Evolutionary conservation across 1,140 invertebrate genomes (phyloP), one percentile per base, ranked within the genome.

Genomic region (Drosophila rhopaloa): DNA sequence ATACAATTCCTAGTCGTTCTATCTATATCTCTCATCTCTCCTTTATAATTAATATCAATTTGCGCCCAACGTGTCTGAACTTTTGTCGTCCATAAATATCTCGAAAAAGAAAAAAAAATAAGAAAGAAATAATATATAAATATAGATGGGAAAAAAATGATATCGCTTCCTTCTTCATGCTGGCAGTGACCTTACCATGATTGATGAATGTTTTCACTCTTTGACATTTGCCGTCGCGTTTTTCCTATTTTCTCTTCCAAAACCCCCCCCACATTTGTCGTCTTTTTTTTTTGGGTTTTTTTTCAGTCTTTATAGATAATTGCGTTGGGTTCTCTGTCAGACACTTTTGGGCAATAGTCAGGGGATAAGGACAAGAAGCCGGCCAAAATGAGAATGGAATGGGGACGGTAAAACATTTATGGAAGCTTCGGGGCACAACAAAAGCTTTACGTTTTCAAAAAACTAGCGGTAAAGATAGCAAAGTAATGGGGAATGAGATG

Each of bases 161-260:
- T 71, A 53, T 54, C 38, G 68, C 44, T 61, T 51, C 29, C 35
- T 79, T 67, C 66, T 79, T 68, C 66, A 76, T 70, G 71, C 76
- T 59, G 75, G 61, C 55, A 66, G 58, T 88, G 84, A 89, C 84
- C 84, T 88, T 89, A 89, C 76, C 56, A 85, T 88, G 84, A 88
- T 88, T 88, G 84, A 88, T 88, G 84, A 84, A 78, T 84, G 44
- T 88, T 84, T 88, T 89, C 80, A 89, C 77, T 88, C 84, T 89
- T 88, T 88, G 84, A 89, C 84, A 88, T 88, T 88, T 83, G 79
- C 59, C 79, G 61, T 79, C 60, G 79, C 84, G 66, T 76, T 79
- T 89, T 62, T 16, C 53, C 53, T 67, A 61, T 55, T 66, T 66
- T 56, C 38, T 13, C 32, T 6, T 19, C 29, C 50, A 0, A 16